Base-by-base conservation (phyloP, 2,797 vertebrate genomes). In the Leuciscus waleckii region DNA sequence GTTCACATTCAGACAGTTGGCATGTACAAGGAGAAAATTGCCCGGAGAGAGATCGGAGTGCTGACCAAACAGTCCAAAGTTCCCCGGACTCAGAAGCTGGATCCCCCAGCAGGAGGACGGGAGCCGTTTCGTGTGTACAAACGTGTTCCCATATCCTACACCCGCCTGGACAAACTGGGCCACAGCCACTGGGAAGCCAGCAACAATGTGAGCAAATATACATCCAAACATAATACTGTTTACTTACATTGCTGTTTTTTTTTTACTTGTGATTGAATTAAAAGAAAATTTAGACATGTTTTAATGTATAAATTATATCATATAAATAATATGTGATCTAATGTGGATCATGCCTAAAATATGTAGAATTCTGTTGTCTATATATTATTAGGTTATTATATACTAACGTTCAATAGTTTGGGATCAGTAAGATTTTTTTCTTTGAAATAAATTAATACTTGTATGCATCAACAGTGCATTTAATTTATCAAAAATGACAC, bases 1-100 rank as follows among this genome's bases (percentile, higher is more conserved):
- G 14, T 86, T 91, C 85, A 19, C 65, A 0, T 83, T 1, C 92
- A 98, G 97, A 94, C 93, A 65, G 95, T 96, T 65, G 94, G 92
- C 7, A 93, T 97, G 87, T 97, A 97, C 88, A 92, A 94, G 74
- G 97, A 98, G 90, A 97, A 97, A 65, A 94, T 97, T 29, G 91
- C 95, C 7, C 95, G 97, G 32, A 93, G 93, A 88, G 96, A 96
- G 92, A 97, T 98, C 0, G 96, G 97, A 0, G 75, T 75, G 0
- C 90, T 97, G 46, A 93, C 96, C 0, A 3, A 90, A 3, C 58
- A 91, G 70, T 94, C 92, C 88, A 91, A 88, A 83, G 90, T 90
- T 86, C 91, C 61, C 0, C 85, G 86, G 0, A 19, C 81, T 89
- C 93, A 94, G 85, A 94, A 89, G 68, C 63, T 97, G 77, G 37